Percentiles rank a stretch among this genome's conserved stretches.
phyloP scores from a whole-genome alignment of 2,888 invertebrate genomes.

The Leucoma salicis region DNA sequence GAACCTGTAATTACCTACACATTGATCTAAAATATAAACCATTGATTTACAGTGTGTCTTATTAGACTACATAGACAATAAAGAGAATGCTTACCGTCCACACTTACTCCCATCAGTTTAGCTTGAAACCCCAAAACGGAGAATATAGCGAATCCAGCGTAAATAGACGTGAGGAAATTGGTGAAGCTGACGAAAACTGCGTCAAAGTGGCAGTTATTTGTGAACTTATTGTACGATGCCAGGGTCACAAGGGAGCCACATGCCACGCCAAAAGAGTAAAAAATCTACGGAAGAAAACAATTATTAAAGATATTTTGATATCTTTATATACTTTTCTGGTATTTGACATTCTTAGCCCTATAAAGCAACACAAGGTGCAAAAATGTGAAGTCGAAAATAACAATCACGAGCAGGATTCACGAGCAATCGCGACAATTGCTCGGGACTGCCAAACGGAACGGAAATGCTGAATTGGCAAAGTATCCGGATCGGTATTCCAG shows the following conservation, averaged over 20 bases:
- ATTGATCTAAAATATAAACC: too few species aligned
- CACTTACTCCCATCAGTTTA: conserved; percentile 83
- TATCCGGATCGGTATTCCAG: too few species aligned
- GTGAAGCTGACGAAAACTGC: conserved; percentile 87
- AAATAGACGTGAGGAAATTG: conserved; percentile 88
- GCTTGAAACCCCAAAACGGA: conserved; percentile 89
- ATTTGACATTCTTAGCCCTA: too few species aligned
- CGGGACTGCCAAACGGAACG: too few species aligned
- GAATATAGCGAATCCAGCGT: conserved; percentile 91
- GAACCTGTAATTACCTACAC: too few species aligned
- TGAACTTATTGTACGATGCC: conserved; percentile 88
- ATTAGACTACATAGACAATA: neutral
- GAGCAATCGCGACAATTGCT: too few species aligned
- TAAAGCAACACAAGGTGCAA: too few species aligned
- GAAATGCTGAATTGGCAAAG: too few species aligned
- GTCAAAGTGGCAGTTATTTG: conserved; percentile 88
- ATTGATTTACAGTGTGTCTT: too few species aligned
- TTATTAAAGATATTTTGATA: neutral
- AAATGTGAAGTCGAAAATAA: too few species aligned
- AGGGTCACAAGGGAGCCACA: conserved; percentile 89
- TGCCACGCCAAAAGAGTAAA: conserved; percentile 91
- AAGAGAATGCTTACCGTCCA: conserved; percentile 65
- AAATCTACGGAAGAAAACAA: conserved; percentile 78
- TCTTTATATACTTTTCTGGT: too few species aligned
- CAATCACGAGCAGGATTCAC: too few species aligned